Base-by-base conservation (phyloP, 2,888 invertebrate genomes). In the Chrysolina haemoptera region DNA sequence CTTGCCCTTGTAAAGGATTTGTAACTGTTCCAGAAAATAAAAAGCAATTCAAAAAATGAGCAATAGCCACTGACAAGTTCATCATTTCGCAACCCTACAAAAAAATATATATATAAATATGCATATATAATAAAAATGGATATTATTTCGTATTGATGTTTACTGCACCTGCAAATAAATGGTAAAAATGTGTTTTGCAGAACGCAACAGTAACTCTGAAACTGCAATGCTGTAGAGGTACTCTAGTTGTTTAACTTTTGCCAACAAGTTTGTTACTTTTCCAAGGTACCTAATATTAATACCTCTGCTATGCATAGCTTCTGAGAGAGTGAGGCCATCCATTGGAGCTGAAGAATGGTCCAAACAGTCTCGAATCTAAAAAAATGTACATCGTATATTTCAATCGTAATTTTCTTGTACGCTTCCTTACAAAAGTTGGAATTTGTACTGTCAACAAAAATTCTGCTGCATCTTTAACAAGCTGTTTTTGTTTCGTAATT, bases 231-330 rank as follows among this genome's bases (percentile, higher is more conserved):
- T 94, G 90, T 98, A 93, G 75, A 97, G 90, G 89, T 98, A 98
- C 78, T 94, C 92, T 71, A 98, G 90, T 78, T 93, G 93, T 72
- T 94, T 92, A 83, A 96, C 93, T 85, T 95, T 93, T 0, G 91
- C 89, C 66, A 98, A 89, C 86, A 95, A 92, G 75, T 92, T 91
- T 62, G 96, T 94, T 62, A 99, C 94, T 89, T 96, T 96, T 65
- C 99, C 99, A 79, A 99, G 90, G 88, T 99, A 99, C 73, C 99
- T 92, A 80, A 99, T 94, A 89, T 99, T 99, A 84, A 99, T 98
- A 80, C 99, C 99, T 79, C 96, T 93, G 82, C 94, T 95, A 89
- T 99, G 99, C 87, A 99, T 90, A 10, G 97, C 95, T 88, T 98
- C 98, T 0, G 96, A 94, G 75, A 99, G 90, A 1, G 96, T 97